These are phyloP conservation scores for Lutjanus argentimaculatus DNA, from an alignment of 2,797 vertebrate species.

Conservation along the genomic window DNA sequence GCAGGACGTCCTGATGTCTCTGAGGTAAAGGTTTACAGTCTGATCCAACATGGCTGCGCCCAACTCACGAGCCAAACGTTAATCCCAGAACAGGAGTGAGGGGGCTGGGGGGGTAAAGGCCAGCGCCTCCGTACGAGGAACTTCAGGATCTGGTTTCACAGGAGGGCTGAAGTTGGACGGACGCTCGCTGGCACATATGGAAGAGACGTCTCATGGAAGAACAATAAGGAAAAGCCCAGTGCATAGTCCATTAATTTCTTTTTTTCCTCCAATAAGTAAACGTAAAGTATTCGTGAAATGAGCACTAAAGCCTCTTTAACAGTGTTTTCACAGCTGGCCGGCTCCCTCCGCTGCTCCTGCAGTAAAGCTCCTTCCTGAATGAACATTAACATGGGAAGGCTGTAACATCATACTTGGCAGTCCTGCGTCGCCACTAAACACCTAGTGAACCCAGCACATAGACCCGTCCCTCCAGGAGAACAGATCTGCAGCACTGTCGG, in stretches of 20 bases:
- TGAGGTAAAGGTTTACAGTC: slow-evolving; percentile 49
- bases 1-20: slow-evolving; percentile 22
- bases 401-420: slow-evolving; percentile 88
- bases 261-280: slow-evolving; percentile 80
- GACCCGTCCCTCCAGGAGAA: slow-evolving; percentile 66
- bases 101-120: not conserved
- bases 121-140: slow-evolving; percentile 56
- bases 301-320: slow-evolving; percentile 85
- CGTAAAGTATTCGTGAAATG: slow-evolving; percentile 85
- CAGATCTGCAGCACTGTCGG: slow-evolving; percentile 62
- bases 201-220: slow-evolving; percentile 72
- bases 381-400: slow-evolving; percentile 84
- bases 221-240: slow-evolving; percentile 81
- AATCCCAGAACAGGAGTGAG: slow-evolving; percentile 62
- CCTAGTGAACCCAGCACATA: slow-evolving; percentile 80
- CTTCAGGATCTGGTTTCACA: slow-evolving; percentile 75
- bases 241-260: slow-evolving; percentile 80
- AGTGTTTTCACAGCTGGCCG: slow-evolving; percentile 87
- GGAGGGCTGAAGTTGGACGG: slow-evolving; percentile 47
- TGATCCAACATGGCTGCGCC: slow-evolving; percentile 62
- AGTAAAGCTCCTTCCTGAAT: slow-evolving; percentile 86
- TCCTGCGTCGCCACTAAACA: slow-evolving; percentile 78
- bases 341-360: slow-evolving; percentile 65
- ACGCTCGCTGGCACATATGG: slow-evolving; percentile 64
- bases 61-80: slow-evolving; percentile 53